Evolutionary conservation across 1,140 invertebrate genomes (phyloP), one percentile per base, ranked within the genome.

Genomic region (Temnothorax nylanderi): DNA sequence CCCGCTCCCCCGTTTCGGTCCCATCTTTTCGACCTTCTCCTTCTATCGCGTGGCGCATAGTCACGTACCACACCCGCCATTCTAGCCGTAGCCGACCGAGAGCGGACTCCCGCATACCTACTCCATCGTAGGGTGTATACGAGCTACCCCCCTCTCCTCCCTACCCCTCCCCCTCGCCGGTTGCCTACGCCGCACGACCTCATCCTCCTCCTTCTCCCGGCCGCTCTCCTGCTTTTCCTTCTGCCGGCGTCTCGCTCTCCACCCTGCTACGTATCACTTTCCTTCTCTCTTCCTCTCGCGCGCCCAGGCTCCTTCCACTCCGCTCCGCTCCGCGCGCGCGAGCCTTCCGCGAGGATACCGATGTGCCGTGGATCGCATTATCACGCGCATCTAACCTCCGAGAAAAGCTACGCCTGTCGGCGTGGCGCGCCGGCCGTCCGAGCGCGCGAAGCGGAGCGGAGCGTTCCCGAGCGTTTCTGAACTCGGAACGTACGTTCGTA

Each of bases 11-110:
- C 65, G 56, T 10, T 76, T 47, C 72, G 56, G 10, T 11, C 78
- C 86, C 71, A 82, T 86, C 90, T 86, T 88, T 91, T 82, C 90
- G 71, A 89, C 90, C 81, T 78, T 91, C 89, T 91, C 85, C 69
- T 85, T 91, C 89, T 91, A 81, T 72, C 82, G 82, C 60, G 54
- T 64, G 47, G 47, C 85, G 80, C 89, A 89, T 84, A 90, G 87
- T 89, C 90, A 91, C 90, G 85, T 91, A 91, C 90, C 90, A 91
- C 90, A 91, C 90, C 90, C 90, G 89, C 87, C 88, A 91, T 91
- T 91, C 90, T 91, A 91, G 84, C 90, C 85, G 86, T 87, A 69
- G 89, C 88, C 88, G 88, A 87, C 84, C 74, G 88, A 84, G 65
- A 90, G 88, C 88, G 88, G 88, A 89, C 88, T 89, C 77, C 49